These are phyloP conservation scores for Euphonia xanthogaster DNA, from an alignment of 2,797 vertebrate genomes.

Conservation along the genomic window DNA sequence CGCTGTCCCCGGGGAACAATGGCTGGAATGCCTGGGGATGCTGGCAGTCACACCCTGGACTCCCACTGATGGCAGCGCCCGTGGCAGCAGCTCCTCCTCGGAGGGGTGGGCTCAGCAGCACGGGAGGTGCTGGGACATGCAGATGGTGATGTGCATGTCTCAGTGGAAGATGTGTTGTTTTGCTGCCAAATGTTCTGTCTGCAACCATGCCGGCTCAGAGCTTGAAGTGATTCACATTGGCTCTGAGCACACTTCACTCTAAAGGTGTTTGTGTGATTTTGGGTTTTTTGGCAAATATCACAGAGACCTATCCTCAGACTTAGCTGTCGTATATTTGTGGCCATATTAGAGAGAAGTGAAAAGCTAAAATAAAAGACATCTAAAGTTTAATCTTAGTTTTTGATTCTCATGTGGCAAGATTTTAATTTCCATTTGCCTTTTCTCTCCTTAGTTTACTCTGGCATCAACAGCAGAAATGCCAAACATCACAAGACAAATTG, in stretches of 20 bases:
- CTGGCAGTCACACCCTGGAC: background rate
- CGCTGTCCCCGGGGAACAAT: rapidly evolving
- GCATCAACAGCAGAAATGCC: background rate
- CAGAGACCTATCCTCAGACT: background rate
- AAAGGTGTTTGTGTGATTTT: background rate
- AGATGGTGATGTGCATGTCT: rapidly evolving
- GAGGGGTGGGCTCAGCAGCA: background rate
- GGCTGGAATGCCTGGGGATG: rapidly evolving
- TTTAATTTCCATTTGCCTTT: background rate
- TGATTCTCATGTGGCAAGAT: background rate
- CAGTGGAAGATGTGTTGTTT: background rate
- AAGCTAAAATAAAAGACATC: background rate
- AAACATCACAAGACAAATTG: slow-evolving; percentile 29
- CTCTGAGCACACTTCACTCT: background rate
- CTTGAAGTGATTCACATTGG: rapidly evolving
- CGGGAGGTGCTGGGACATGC: background rate
- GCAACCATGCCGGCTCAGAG: background rate
- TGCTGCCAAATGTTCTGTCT: background rate
- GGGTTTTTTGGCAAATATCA: background rate
- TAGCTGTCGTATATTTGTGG: background rate
- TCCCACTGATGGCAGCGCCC: rapidly evolving
- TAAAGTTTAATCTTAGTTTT: background rate
- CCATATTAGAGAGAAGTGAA: background rate
- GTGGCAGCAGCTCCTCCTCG: rapidly evolving
- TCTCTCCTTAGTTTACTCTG: background rate